phyloP scores from a whole-genome alignment of 2,888 invertebrate genomes.

The Actias luna region DNA sequence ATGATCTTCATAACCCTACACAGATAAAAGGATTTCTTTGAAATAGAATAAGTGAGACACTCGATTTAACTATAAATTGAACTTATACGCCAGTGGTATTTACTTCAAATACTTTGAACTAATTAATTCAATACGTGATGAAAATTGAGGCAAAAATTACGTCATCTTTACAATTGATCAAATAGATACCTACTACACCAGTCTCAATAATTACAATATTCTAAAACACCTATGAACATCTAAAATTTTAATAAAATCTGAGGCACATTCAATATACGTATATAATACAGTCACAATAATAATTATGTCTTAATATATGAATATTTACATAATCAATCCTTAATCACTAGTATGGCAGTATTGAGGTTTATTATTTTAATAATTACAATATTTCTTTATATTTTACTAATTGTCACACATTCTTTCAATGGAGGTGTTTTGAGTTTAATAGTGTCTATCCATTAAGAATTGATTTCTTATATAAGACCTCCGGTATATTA shows the following conservation, averaged over 20 bases:
- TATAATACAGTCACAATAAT: constrained; percentile 45
- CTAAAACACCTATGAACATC: constrained; percentile 62
- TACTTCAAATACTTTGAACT: not conserved
- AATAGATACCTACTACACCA: constrained; percentile 48
- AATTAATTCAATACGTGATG: not conserved
- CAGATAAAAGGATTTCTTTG: not conserved
- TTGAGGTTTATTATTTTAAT: constrained; percentile 59
- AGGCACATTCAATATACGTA: constrained; percentile 79
- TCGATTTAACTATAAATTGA: not conserved
- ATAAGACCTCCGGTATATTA: too few relatives aligned
- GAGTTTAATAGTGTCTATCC: too few relatives aligned
- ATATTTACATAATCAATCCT: constrained; percentile 60
- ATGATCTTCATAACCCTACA: not conserved
- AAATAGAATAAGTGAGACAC: not conserved
- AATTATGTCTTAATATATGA: constrained; percentile 43
- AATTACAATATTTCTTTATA: constrained; percentile 29
- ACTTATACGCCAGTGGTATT: not conserved
- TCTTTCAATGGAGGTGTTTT: constrained; percentile 17
- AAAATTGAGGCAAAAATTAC: not conserved
- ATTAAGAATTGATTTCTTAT: too few relatives aligned
- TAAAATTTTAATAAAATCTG: constrained; percentile 71
- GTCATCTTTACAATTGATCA: constrained; percentile 13
- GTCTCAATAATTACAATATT: constrained; percentile 56
- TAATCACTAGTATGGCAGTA: constrained; percentile 76
- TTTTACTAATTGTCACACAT: constrained; percentile 30